Conservation (phyloP, 2,113 vertebrate species). For the Indicator indicator region DNA sequence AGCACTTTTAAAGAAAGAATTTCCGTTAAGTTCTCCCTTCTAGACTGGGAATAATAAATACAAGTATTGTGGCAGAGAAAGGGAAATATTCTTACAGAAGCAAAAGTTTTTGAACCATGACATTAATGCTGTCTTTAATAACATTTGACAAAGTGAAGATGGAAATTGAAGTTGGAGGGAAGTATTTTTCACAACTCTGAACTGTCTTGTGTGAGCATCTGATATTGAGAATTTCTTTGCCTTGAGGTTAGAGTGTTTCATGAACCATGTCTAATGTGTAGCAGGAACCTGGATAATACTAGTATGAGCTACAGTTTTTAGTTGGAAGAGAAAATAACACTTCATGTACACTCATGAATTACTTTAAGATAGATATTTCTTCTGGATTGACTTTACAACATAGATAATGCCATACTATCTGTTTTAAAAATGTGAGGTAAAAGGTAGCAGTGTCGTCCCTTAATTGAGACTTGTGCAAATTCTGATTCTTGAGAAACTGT, state of each 20-base stretch:
- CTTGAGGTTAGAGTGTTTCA: slow-evolving; percentile 31
- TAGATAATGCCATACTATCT: background rate
- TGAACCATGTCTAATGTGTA: slow-evolving; percentile 46
- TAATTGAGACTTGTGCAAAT: background rate
- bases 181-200: slow-evolving; percentile 29
- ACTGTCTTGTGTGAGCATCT: slow-evolving; percentile 6
- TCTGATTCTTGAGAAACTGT: background rate
- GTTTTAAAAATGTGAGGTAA: background rate
- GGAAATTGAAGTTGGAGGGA: background rate
- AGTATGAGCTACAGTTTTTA: background rate
- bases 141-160: slow-evolving; percentile 3
- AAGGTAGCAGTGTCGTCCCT: background rate
- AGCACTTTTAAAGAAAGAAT: background rate
- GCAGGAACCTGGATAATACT: background rate
- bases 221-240: slow-evolving; percentile 30
- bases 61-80: background rate
- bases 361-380: background rate
- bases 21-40: background rate
- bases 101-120: background rate
- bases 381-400: background rate
- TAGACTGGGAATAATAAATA: background rate
- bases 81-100: background rate
- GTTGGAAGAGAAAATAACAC: background rate
- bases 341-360: background rate
- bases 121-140: background rate